Base-by-base conservation (phyloP, 1,140 invertebrate genomes). In the Rhyzopertha dominica region DNA sequence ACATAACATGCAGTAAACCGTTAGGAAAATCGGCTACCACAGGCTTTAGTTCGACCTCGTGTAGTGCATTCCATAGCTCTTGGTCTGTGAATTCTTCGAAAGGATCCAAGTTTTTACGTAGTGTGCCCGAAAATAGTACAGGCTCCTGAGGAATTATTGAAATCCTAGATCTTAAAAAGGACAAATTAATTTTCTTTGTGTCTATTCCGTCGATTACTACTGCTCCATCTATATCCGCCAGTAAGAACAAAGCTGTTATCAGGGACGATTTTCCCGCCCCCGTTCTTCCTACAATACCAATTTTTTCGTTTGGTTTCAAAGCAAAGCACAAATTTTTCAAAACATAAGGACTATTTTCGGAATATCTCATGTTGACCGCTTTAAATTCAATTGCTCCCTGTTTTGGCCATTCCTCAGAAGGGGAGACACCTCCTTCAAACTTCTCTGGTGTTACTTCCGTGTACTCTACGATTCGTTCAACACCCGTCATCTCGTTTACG, bases 71-170 rank as follows among this genome's bases (percentile, higher is more conserved):
- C 90, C 90, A 93, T 1, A 94, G 64, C 57, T 87, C 53, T 67
- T 78, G 73, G 54, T 91, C 88, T 22, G 67, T 65, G 56, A 82
- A 82, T 13, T 71, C 63, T 49, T 82, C 74, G 57, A 90, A 91
- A 0, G 90, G 90, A 70, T 94, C 90, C 51, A 95, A 71, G 66
- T 95, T 94, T 56, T 81, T 82, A n/a, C 90, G 73, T 32, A 92
- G 56, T 4, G 79, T 80, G 0, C 86, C 89, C 1, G 85, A 84
- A 62, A 93, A 93, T 0, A 92, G 62, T 8, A 92, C 80, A 1
- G 90, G 88, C 48, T 85, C 86, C 65, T 92, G 87, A 1, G 86
- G 85, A 43, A 90, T 87, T 16, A 88, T 86, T 18, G 85, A 82
- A 12, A 90, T 77, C 43, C 78, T 77, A 10, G 74, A 74, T 7